A percentile compares a stretch with the other conserved stretches of the same genome.
Conservation (phyloP, 2,113 vertebrate species). For the Scopus umbretta region DNA sequence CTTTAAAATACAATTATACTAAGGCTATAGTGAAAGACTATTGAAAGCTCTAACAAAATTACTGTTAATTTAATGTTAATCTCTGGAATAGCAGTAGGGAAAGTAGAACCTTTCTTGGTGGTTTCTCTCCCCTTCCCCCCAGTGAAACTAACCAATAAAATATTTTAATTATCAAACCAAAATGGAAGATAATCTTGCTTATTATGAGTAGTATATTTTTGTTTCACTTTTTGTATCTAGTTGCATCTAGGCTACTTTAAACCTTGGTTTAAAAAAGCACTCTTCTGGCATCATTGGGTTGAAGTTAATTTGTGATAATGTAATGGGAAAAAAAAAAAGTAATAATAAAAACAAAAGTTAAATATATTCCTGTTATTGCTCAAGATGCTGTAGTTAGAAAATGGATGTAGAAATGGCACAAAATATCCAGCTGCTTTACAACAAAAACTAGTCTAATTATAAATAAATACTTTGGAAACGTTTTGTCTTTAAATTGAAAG, state of each 20-base stretch:
- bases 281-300: background rate
- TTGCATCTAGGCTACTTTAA: background rate
- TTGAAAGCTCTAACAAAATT: background rate
- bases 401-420: background rate
- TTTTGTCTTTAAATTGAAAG: conserved; percentile 18
- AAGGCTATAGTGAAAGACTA: background rate
- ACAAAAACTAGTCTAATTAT: background rate
- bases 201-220: background rate
- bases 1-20: background rate
- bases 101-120: background rate
- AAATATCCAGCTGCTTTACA: background rate
- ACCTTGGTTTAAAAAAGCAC: background rate
- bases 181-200: background rate
- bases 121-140: fast-evolving
- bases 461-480: conserved; percentile 15
- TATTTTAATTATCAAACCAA: background rate
- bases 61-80: background rate
- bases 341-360: background rate
- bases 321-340: background rate
- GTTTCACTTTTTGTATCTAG: background rate
- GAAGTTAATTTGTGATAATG: background rate
- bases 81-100: background rate
- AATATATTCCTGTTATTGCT: background rate
- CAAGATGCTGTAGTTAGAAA: background rate
- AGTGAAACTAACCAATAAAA: background rate